Conservation (phyloP, 2,797 vertebrate species). For the Brotula barbata region DNA sequence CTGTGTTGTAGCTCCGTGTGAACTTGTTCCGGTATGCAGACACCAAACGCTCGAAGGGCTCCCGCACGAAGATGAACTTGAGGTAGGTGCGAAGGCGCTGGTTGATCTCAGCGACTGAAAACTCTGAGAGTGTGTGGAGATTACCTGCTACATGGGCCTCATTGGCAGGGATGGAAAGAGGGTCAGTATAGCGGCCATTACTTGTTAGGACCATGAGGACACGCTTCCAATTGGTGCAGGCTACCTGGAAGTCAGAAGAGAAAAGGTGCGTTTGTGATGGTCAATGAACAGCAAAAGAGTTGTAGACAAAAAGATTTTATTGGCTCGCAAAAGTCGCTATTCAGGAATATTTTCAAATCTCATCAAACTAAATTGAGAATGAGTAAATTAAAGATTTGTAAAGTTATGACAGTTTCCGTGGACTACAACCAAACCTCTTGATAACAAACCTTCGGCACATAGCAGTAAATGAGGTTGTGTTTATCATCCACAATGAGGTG, state of each 20-base stretch:
- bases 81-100: conserved; percentile 90
- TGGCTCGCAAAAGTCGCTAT: no score
- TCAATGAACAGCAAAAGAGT: no score
- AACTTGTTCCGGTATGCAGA: conserved; percentile 96
- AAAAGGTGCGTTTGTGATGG: no score
- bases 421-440: conserved; percentile 1
- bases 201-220: conserved; percentile 91
- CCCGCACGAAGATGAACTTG: conserved; percentile 93
- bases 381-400: no score
- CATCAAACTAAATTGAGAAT: not conserved
- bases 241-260: conserved; percentile 69
- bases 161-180: conserved; percentile 87
- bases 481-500: conserved; percentile 95
- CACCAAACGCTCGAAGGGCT: conserved; percentile 93
- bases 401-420: not conserved
- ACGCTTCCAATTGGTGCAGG: conserved; percentile 98
- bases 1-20: conserved; percentile 89
- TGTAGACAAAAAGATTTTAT: no score
- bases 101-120: conserved; percentile 87
- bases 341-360: no score
- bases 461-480: conserved; percentile 94
- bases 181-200: conserved; percentile 82
- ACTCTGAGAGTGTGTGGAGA: conserved; percentile 88
- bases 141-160: conserved; percentile 88
- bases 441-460: conserved; percentile 88